phyloP scores from a whole-genome alignment of 2,888 invertebrate genomes.

The Stegana nigrithorax region DNA sequence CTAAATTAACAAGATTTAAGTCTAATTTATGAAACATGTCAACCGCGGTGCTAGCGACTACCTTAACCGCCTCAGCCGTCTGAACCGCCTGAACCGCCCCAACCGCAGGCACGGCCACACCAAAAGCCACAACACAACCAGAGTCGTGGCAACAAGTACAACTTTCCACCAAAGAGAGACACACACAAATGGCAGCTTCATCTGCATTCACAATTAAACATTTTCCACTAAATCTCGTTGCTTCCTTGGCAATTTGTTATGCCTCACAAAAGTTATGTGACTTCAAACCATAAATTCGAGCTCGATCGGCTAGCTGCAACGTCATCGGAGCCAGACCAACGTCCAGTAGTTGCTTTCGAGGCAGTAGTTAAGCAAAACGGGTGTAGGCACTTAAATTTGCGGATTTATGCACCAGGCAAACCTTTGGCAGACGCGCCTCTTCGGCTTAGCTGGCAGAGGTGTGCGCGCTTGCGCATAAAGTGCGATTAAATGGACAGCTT shows the following conservation, averaged over 20 bases:
- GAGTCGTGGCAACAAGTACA: constrained; percentile 51
- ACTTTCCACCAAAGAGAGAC: neutral
- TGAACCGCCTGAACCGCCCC: no score
- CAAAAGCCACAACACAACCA: constrained; percentile 29
- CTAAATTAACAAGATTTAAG: constrained; percentile 66
- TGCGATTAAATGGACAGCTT: constrained; percentile 65
- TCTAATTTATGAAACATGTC: constrained; percentile 61
- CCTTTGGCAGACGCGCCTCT: neutral
- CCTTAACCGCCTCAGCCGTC: neutral
- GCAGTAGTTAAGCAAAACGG: constrained; percentile 20
- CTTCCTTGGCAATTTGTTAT: constrained; percentile 67
- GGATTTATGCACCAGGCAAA: constrained; percentile 52
- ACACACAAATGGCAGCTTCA: constrained; percentile 41
- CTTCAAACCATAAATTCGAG: constrained; percentile 65
- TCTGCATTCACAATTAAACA: constrained; percentile 66
- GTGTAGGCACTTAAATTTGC: constrained; percentile 53
- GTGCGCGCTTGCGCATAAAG: constrained; percentile 63
- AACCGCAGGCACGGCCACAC: no score
- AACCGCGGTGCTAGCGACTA: neutral
- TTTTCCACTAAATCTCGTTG: constrained; percentile 67
- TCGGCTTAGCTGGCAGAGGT: constrained; percentile 50
- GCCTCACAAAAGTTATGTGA: constrained; percentile 66
- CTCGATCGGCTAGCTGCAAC: constrained; percentile 22
- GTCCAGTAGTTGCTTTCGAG: neutral
- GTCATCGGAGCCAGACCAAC: constrained; percentile 35